Evolutionary conservation across 92 coral and sea anemone genomes (phyloP), one percentile per base, ranked within the genome.

Genomic region (Galaxea fascicularis): DNA sequence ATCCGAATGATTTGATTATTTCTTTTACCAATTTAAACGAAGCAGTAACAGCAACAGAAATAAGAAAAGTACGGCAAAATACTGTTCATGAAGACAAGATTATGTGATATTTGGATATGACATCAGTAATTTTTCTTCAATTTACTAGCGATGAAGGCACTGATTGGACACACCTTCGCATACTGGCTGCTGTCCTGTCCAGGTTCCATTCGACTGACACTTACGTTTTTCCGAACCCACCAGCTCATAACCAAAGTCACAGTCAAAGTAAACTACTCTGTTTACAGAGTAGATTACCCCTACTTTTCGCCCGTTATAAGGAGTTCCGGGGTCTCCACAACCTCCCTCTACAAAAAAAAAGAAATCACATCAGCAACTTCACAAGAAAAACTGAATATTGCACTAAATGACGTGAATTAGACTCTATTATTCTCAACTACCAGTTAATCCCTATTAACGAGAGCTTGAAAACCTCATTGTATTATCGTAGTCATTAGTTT

Each of bases 141-240:
- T 35, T 35, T 35, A 35, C 41, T 35, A 6, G 41, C 41, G 41
- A 35, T 35, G 22, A 22, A 7, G 12, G 47, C 8, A 15, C 3
- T 4, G 16, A 2, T 14, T 29, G 3, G 18, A 30, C 30, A 9
- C 57, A 94, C 98, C 90, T 79, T 64, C 53, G 71, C 98, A 94
- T 10, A 47, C 64, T 30, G 98, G 98, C 80, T 94, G 94, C 0
- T 47, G 45, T 24, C 98, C 98, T 44, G 93, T 94, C 98, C 98
- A 96, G 16, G 86, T 91, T n/a, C 94, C 97, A 28, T 92, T 92
- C 21, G 82, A 85, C 54, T 85, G 93, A 54, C 98, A 96, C 20
- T 70, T 82, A 45, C 95, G 88, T 17, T 83, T 74, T 47, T 63
- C 90, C 46, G 98, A 89, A 41, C 98, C 98, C 56, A 41, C 59